phyloP scores from a whole-genome alignment of 2,797 vertebrate genomes.

The Falco concolor region DNA sequence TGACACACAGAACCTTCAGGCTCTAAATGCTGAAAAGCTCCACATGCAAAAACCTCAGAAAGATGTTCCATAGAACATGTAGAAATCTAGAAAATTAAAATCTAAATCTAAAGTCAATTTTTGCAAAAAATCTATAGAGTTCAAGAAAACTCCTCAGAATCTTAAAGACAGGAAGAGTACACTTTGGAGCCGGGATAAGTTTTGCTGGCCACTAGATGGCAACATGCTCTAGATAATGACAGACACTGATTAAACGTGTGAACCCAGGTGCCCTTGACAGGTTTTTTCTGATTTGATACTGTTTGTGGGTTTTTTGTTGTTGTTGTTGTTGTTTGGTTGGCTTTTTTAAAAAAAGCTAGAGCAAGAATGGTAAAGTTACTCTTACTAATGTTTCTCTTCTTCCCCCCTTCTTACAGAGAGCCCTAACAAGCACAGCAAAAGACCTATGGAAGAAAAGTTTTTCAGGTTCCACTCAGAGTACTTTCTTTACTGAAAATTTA shows the following conservation, averaged over 20 bases:
- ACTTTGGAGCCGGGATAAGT: neutral
- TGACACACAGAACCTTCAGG: neutral
- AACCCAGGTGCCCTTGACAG: neutral
- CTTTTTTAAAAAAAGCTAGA: neutral
- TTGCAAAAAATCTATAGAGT: neutral
- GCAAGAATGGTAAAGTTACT: neutral
- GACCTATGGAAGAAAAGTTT: neutral
- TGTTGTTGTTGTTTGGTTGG: neutral
- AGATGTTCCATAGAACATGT: neutral
- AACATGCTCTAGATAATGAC: neutral
- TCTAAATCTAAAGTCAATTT: neutral
- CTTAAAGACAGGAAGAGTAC: neutral
- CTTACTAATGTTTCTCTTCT: neutral
- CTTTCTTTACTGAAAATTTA: neutral
- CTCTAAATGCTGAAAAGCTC: neutral
- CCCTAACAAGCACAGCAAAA: neutral
- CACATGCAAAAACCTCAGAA: neutral
- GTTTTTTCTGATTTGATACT: neutral
- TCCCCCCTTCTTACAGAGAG: neutral
- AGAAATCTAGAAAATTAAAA: neutral
- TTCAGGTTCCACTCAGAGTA: neutral
- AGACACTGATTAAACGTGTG: rapidly evolving
- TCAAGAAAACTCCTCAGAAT: neutral
- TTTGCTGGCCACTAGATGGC: conserved; percentile 30
- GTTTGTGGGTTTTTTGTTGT: neutral